Evolutionary conservation across 2,888 invertebrate species (phyloP), one percentile per base, ranked within the genome.

Genomic region (Choristoneura rosaceana): DNA sequence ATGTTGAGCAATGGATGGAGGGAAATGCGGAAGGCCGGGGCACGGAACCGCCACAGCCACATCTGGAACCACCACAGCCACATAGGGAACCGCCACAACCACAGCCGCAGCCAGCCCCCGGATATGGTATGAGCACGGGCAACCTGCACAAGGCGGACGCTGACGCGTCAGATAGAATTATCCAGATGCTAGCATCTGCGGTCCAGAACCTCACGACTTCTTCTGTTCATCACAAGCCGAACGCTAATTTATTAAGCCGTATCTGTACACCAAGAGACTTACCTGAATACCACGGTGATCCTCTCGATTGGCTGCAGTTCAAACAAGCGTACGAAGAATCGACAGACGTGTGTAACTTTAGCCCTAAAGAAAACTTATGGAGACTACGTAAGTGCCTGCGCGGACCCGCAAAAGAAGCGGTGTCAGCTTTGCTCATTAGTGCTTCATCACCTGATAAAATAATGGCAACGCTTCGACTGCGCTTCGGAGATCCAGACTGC

Each of bases 351-450:
- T 63, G 64, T 25, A 65, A 50, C 4, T 69, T 50, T 9, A 73
- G 43, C 14, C 63, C 64, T 0, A 45, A 15, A 8, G 69, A 69
- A 61, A 70, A 70, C 38, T 17, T 74, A 12, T 61, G 61, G 61
- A 43, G 70, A 25, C 10, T 69, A 8, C 38, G 65, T 1, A 64
- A 65, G 10, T 73, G 65, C 14, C 41, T 69, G 7, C 58, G 38
- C 12, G 64, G 69, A 12, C 33, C 45, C 2, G 79, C 80, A 3
- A 79, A 75, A 45, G 78, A 80, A 38, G 71, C 79, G 0, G 80
- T 80, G 4, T 41, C 74, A 0, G 73, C 77, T 0, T 12, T 78
- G 0, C 63, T 79, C 1, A 79, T 80, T 8, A 70, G 70, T 15
- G 76, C 71, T 5, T 73, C 77, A 2, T 66, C 77, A 10, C 75